Evolutionary conservation across 2,888 invertebrate genomes (phyloP).

Genomic region (Ichneumoninae sp.): DNA sequence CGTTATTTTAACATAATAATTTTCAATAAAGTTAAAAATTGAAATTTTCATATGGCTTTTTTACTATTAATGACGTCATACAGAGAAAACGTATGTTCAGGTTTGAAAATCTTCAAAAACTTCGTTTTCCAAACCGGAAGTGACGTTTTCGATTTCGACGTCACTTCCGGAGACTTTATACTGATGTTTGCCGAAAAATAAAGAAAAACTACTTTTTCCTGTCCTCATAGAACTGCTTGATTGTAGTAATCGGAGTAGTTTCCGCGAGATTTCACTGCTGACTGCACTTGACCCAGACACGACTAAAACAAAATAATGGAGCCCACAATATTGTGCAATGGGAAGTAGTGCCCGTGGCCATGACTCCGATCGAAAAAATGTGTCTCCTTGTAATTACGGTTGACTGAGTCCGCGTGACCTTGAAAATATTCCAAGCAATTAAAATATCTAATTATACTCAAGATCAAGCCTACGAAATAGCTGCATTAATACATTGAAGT

Average conservation of each 20-base stretch:
- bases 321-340: not conserved
- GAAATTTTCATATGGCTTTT: too few species aligned
- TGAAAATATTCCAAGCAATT: slow-evolving; percentile 6
- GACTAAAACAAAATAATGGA: not conserved
- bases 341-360: not conserved
- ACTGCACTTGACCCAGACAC: slow-evolving; percentile 8
- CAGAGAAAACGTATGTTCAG: too few species aligned
- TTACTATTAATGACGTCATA: too few species aligned
- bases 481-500: not conserved
- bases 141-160: too few species aligned
- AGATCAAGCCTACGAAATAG: not conserved
- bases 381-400: slow-evolving; percentile 10
- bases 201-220: not conserved
- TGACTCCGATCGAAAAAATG: not conserved
- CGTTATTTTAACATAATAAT: too few species aligned
- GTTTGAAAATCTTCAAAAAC: too few species aligned
- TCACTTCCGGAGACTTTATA: not conserved
- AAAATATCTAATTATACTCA: slow-evolving; percentile 3
- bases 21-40: too few species aligned
- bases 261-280: not conserved
- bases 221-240: too few species aligned
- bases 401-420: not conserved
- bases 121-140: too few species aligned
- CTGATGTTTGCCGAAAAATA: not conserved
- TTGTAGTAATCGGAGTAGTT: not conserved